Evolutionary conservation across 2,888 invertebrate species (phyloP), one percentile per base, ranked within the genome.

Genomic region (Ormyrus nitidulus): DNA sequence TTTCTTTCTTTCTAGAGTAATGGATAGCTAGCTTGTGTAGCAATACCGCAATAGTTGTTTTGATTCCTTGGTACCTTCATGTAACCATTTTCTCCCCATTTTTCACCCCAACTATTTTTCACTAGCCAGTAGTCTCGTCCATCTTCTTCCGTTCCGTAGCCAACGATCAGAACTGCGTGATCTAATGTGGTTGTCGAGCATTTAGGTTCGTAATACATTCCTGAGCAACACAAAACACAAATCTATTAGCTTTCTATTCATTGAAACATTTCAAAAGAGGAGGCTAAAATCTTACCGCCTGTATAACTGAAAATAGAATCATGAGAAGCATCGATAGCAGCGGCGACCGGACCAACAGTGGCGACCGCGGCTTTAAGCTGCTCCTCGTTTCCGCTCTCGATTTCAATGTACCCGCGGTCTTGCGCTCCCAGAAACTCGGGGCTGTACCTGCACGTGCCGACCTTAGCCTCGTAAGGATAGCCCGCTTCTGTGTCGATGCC

Each of bases 251-350:
- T 19, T 19, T 19, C 19, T 19, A 19, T 19, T 19, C 0, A 19
- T 19, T 19, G 19, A 19, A 19, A 19, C 19, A 19, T 19, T 19
- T 19, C 1, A 19, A 19, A 19, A 19, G 19, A 19, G 19, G 19
- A 19, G 19, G 19, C 19, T 19, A 19, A 19, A 19, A 19, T 19
- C 19, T 19, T 1, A 19, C 19, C 19, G 19, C 19, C 19, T 19
- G 19, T 19, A 19, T 19, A 19, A 19, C 19, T 19, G 19, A 19
- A 19, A 19, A 19, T 19, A 19, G 19, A 19, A 19, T 94, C 92
- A 84, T 94, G 95, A 64, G 95, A 94, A 81, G 98, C 98, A 92
- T 98, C 97, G 88, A 98, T 97, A 86, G 97, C 97, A 69, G 98
- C 95, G 8, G 97, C 93, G 66, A 97, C 92, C 7, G 98, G 98